A percentile compares a stretch with the other conserved stretches of the same genome.
Conservation (phyloP, 2,888 invertebrate genomes). For the Caenorhabditis auriculariae region DNA sequence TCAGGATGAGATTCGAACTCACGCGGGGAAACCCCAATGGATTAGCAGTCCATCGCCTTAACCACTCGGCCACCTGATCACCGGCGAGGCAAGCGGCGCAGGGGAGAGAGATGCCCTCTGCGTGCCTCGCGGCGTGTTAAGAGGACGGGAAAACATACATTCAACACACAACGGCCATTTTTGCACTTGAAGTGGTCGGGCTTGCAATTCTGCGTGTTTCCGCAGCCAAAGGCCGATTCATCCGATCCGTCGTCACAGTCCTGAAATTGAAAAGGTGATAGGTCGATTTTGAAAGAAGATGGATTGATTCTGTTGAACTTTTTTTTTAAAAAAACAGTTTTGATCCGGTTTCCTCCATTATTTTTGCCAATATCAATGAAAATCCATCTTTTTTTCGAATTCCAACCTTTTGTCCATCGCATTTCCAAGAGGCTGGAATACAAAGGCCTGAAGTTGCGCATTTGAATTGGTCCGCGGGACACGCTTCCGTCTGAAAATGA, state of each 20-base stretch:
- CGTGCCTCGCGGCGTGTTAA: not conserved
- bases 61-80: slow-evolving; percentile 63
- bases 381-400: no score
- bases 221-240: slow-evolving; percentile 68
- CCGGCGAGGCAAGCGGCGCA: no score
- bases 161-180: slow-evolving; percentile 64
- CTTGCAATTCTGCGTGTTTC: slow-evolving; percentile 46
- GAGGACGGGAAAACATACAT: slow-evolving; percentile 24
- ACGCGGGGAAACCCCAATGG: not conserved
- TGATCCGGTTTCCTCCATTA: no score
- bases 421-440: slow-evolving; percentile 90
- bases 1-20: not conserved
- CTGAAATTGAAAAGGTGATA: no score
- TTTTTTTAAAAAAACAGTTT: no score
- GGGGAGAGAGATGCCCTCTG: no score
- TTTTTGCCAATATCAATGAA: no score
- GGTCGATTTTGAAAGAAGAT: no score
- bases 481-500: no score
- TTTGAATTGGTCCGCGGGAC: slow-evolving; percentile 62
- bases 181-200: slow-evolving; percentile 59
- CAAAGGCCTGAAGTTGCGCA: slow-evolving; percentile 76
- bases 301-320: no score
- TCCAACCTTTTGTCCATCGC: slow-evolving; percentile 82
- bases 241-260: slow-evolving; percentile 96
- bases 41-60: slow-evolving; percentile 61